Evolutionary conservation across 2,888 invertebrate species (phyloP).

Genomic region (Sphaerophoria rueppellii): DNA sequence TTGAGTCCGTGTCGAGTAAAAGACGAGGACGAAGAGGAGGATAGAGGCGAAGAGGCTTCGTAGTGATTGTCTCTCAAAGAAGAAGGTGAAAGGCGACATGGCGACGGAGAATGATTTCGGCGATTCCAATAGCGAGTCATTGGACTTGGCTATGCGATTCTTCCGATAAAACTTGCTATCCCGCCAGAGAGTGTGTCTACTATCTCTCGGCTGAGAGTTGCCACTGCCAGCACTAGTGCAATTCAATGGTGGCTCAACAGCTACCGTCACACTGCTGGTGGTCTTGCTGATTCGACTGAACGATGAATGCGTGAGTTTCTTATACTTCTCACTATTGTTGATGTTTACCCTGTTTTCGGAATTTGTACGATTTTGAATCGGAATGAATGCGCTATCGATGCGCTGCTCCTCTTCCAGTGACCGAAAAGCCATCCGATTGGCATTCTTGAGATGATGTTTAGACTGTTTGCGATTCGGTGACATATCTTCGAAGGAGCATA

Average conservation of each 20-base stretch:
- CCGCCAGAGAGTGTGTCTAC: constrained; percentile 81
- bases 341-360: constrained; percentile 81
- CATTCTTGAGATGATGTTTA: constrained; percentile 79
- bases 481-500: constrained; percentile 82
- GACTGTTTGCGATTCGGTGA: constrained; percentile 78
- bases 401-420: constrained; percentile 82
- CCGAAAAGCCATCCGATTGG: constrained; percentile 81
- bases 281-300: constrained; percentile 81
- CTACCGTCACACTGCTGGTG: constrained; percentile 75
- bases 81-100: constrained; percentile 78
- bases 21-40: constrained; percentile 77
- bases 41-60: constrained; percentile 77
- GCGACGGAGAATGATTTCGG: constrained; percentile 77
- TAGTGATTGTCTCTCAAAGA: constrained; percentile 80
- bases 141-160: constrained; percentile 82
- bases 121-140: constrained; percentile 81
- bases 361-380: constrained; percentile 81
- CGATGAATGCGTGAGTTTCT: constrained; percentile 81
- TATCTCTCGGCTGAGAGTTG: constrained; percentile 75
- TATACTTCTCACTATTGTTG: constrained; percentile 81
- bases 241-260: constrained; percentile 73
- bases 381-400: constrained; percentile 82
- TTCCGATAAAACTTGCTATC: constrained; percentile 82
- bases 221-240: constrained; percentile 45
- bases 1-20: constrained; percentile 77